Base-by-base conservation (phyloP, 1,140 invertebrate species). In the Calephelis virginiensis region DNA sequence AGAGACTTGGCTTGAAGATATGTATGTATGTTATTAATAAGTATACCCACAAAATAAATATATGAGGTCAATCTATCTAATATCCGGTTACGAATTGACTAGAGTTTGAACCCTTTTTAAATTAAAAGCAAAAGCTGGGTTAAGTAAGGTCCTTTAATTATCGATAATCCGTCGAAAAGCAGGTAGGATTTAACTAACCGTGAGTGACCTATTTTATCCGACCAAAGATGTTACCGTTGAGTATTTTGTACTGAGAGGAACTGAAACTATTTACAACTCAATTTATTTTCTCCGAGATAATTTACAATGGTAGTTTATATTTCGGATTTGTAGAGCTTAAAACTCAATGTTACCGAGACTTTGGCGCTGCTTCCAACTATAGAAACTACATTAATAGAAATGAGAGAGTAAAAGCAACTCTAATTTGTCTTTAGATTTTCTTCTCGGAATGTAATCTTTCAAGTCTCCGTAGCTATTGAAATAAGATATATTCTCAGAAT, bases 261-360 rank as follows among this genome's bases (percentile, higher is more conserved):
- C 5, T 10, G 5, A 59, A 38, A 37, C 56, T 59, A 37, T 59
- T 38, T n/a, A 59, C 37, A 59, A 59, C 37, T 59, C 56, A 13
- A 59, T 59, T 40, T 59, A 59, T 59, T 59, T 59, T 59, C 28
- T 13, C 11, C 4, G n/a, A 59, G 28, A 7, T 59, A 59, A 28
- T 38, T 59, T 59, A 9, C 56, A n/a, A 8, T n/a, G 56, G 53
- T 38, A 56, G 53, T 17, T 59, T 59, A 59, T 59, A 28, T 38
- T 59, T 59, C 8, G 28, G 12, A 59, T 59, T 59, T 7, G 12
- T 28, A 10, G n/a, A 40, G 56, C 56, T 59, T 59, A 59, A 37
- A 59, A n/a, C 17, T 38, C 37, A n/a, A 28, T 40, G 37, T 59
- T 59, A 59, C 38, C 56, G 6, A 4, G 6, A 59, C 37, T 59